Conservation (phyloP, 2,113 vertebrate species). For the Triplophysa rosa region DNA sequence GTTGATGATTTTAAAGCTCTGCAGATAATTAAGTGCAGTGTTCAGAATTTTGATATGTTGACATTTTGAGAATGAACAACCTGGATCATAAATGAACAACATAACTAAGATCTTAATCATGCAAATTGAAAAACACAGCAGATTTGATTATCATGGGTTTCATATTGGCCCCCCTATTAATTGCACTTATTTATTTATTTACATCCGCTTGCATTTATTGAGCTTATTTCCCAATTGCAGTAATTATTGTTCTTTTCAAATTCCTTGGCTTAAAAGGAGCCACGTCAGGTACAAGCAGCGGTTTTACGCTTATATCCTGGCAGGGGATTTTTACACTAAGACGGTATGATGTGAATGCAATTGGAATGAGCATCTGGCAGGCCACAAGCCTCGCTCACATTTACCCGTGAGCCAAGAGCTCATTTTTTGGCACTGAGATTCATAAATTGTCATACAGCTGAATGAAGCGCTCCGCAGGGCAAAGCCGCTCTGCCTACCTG, state of each 20-base stretch:
- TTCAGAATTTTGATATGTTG: constrained; percentile 76
- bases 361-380: constrained; percentile 5
- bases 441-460: constrained; percentile 38
- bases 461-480: constrained; percentile 41
- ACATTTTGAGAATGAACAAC: constrained; percentile 77
- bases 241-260: constrained; percentile 9
- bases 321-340: constrained; percentile 16
- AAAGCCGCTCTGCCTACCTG: constrained; percentile 37
- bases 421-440: constrained; percentile 32
- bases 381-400: constrained; percentile 20
- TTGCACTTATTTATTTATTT: constrained; percentile 76
- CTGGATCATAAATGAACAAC: constrained; percentile 66
- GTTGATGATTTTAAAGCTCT: constrained; percentile 72
- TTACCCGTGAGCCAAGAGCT: constrained; percentile 38
- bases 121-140: constrained; percentile 72
- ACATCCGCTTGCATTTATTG: constrained; percentile 67
- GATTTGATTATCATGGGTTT: constrained; percentile 72
- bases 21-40: constrained; percentile 75
- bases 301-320: constrained; percentile 3
- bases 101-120: constrained; percentile 75
- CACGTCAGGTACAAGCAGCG: background rate
- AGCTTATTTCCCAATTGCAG: constrained; percentile 68
- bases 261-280: background rate
- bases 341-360: constrained; percentile 29
- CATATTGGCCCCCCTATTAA: constrained; percentile 70